Evolutionary conservation across 2,888 invertebrate species (phyloP).

Genomic region (Synanthedon tipuliformis): DNA sequence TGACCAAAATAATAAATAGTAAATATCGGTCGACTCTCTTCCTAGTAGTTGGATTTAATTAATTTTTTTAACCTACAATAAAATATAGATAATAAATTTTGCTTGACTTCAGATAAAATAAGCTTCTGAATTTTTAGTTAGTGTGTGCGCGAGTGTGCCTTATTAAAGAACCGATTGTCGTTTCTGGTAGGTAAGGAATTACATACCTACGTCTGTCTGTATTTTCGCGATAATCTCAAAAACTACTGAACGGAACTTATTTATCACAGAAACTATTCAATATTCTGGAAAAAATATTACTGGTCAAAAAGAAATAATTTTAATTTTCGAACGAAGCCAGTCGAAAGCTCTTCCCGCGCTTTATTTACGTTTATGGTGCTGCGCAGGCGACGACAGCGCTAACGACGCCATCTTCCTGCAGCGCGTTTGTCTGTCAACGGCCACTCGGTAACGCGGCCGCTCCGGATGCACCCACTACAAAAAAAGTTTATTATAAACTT

Average conservation of each 20-base stretch:
- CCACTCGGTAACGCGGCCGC: slow-evolving; percentile 22
- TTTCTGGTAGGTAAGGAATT: no score
- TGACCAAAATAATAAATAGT: slow-evolving; percentile 31
- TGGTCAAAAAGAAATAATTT: not conserved
- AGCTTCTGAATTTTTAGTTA: no score
- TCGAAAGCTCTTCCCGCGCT: slow-evolving; percentile 15
- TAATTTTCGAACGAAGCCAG: slow-evolving; percentile 31
- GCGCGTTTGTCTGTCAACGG: slow-evolving; percentile 56
- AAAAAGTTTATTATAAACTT: not conserved
- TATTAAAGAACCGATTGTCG: no score
- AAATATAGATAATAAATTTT: no score
- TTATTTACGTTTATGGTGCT: slow-evolving; percentile 33
- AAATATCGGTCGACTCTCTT: slow-evolving; percentile 20
- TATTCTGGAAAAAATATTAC: no score
- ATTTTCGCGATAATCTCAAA: no score
- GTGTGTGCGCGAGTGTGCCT: no score
- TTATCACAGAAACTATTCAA: no score
- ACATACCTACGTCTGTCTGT: no score
- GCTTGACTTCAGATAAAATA: no score
- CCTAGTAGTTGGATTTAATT: slow-evolving; percentile 2
- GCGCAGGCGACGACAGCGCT: slow-evolving; percentile 52
- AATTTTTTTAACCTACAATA: not conserved
- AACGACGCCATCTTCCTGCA: slow-evolving; percentile 61
- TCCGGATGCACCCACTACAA: slow-evolving; percentile 45
- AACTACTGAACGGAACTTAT: no score